A percentile compares a stretch with the other conserved stretches of the same genome.
Evolutionary conservation across 2,888 invertebrate species (phyloP).

Genomic region (Melikaiella ostensackeni): DNA sequence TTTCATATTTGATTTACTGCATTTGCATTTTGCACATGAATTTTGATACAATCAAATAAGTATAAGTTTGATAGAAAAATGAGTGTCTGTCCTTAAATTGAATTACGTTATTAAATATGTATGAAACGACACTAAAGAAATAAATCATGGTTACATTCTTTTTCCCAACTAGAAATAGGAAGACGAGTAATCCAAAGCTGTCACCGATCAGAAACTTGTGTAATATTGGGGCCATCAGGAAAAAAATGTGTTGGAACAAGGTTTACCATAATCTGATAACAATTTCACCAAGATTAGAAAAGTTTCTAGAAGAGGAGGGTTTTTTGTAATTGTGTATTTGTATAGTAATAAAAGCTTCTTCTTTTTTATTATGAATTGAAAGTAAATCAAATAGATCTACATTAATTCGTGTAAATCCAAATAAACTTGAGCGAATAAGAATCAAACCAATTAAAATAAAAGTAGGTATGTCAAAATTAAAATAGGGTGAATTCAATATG

Average conservation of each 20-base stretch:
- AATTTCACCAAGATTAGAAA: slow-evolving; percentile 1
- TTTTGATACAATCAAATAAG: no score
- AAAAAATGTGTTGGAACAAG: slow-evolving; percentile 5
- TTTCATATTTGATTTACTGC: no score
- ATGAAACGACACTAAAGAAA: slow-evolving; percentile 9
- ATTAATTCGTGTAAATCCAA: no score
- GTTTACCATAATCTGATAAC: background rate
- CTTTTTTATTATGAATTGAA: no score
- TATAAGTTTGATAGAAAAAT: no score
- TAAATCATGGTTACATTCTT: background rate
- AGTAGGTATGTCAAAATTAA: no score
- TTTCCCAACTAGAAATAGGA: background rate
- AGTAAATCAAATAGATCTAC: no score
- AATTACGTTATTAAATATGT: background rate
- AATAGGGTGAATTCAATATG: no score
- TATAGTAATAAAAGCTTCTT: background rate
- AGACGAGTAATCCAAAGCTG: slow-evolving; percentile 8
- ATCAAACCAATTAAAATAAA: no score
- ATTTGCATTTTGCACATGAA: no score
- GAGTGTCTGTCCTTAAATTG: no score
- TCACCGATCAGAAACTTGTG: slow-evolving; percentile 41
- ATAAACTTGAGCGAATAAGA: no score
- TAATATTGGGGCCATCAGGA: slow-evolving; percentile 45
- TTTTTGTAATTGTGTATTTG: background rate
- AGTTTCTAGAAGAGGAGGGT: background rate